phyloP scores from a whole-genome alignment of 2,113 vertebrate species.

The Pelobates fuscus region DNA sequence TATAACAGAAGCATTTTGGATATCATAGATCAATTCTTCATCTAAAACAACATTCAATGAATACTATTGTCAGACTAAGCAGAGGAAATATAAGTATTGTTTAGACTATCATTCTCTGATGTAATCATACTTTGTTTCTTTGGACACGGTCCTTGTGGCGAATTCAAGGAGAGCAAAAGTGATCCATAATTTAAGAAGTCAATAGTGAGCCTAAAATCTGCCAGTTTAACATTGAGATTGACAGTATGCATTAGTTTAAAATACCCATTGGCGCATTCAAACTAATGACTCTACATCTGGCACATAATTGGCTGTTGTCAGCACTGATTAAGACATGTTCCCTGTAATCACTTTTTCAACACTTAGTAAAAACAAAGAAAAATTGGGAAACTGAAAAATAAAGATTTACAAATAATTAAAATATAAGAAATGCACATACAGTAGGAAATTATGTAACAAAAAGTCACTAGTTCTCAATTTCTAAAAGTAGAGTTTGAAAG shows the following conservation, averaged over 20 bases:
- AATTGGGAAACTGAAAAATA: background rate
- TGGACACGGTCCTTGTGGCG: constrained; percentile 46
- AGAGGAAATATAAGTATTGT: background rate
- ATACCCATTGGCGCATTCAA: constrained; percentile 62
- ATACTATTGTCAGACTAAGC: background rate
- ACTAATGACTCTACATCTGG: constrained; percentile 62
- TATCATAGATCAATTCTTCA: constrained; percentile 43
- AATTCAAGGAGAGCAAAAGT: constrained; percentile 49
- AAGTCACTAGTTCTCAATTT: background rate
- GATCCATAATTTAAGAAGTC: constrained; percentile 54
- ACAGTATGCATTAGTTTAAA: constrained; percentile 62
- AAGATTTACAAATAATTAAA: background rate
- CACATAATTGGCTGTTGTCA: constrained; percentile 61
- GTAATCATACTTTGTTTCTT: constrained; percentile 49
- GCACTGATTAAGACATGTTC: constrained; percentile 53
- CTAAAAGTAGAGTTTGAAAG: constrained; percentile 57
- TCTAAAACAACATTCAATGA: background rate
- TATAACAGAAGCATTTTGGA: constrained; percentile 59
- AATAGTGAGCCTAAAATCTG: constrained; percentile 58
- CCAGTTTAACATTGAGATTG: constrained; percentile 60
- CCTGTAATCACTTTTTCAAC: constrained; percentile 17
- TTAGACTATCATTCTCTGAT: constrained; percentile 56
- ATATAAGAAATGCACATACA: background rate
- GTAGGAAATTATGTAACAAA: background rate
- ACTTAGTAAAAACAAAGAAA: background rate